phyloP scores from a whole-genome alignment of 2,113 vertebrate genomes.

The Pteruthius melanotis region DNA sequence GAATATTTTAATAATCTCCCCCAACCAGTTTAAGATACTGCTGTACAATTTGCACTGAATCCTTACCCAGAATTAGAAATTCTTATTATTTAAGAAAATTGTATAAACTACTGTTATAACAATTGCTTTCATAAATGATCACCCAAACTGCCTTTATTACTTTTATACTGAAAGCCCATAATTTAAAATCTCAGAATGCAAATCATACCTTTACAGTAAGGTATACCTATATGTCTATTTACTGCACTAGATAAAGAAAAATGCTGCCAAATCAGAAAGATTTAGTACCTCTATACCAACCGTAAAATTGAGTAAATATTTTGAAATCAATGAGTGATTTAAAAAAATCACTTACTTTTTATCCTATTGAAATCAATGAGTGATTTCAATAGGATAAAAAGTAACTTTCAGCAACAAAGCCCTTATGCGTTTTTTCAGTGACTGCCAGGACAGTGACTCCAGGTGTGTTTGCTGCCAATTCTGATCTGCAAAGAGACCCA shows the following conservation, averaged over 20 bases:
- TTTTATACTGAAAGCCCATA: not conserved
- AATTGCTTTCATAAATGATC: not conserved
- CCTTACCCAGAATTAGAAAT: not conserved
- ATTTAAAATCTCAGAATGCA: not conserved
- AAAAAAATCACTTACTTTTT: no score
- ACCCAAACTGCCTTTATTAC: not conserved
- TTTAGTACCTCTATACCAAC: not conserved
- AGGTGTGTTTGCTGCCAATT: not conserved
- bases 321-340: not conserved
- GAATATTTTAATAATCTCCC: not conserved
- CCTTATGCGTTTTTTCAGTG: not conserved
- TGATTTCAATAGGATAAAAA: not conserved
- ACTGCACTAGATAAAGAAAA: not conserved
- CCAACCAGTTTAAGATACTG: not conserved
- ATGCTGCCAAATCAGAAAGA: not conserved
- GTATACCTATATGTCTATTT: not conserved
- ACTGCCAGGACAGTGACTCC: not conserved
- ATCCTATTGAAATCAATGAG: not conserved
- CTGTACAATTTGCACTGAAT: not conserved
- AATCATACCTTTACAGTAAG: not conserved
- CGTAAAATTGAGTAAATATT: not conserved
- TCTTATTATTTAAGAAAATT: not conserved
- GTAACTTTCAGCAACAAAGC: not conserved
- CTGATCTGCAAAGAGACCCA: not conserved
- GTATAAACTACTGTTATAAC: not conserved